Evolutionary conservation across 1,140 invertebrate species (phyloP).

Genomic region (Bombus vancouverensis): DNA sequence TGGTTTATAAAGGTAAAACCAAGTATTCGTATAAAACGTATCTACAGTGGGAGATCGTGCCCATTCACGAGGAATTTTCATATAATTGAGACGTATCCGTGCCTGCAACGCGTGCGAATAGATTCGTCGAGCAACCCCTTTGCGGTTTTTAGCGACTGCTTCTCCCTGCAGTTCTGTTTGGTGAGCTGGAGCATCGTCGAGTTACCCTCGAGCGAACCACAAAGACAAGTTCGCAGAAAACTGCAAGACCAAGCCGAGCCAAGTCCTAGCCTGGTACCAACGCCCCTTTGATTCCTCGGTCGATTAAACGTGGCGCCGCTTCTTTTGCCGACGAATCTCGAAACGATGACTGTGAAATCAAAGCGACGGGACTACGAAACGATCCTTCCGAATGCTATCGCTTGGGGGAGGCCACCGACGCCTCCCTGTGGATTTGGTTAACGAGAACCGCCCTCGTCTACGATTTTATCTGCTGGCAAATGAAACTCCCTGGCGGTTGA

Average conservation of each 20-base stretch:
- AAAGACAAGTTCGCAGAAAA: slow-evolving; percentile 42
- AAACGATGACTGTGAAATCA: slow-evolving; percentile 45
- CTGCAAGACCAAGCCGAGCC: slow-evolving; percentile 8
- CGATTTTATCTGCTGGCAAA: slow-evolving; percentile 24
- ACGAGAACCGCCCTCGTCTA: slow-evolving; percentile 34
- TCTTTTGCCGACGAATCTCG: slow-evolving; percentile 39
- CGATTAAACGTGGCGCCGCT: slow-evolving; percentile 55
- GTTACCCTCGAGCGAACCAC: slow-evolving; percentile 50
- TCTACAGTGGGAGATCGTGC: neutral
- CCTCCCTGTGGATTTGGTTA: slow-evolving; percentile 21
- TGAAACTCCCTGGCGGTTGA: slow-evolving; percentile 8
- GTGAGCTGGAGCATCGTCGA: slow-evolving; percentile 48
- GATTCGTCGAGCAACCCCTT: slow-evolving; percentile 37
- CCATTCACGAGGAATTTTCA: too few species aligned
- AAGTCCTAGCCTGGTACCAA: neutral
- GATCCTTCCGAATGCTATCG: neutral
- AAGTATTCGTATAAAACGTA: neutral
- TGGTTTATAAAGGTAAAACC: too few species aligned
- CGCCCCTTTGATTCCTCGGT: slow-evolving; percentile 55
- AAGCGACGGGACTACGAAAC: neutral
- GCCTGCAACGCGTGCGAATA: neutral
- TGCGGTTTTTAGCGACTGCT: slow-evolving; percentile 19
- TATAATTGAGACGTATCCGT: slow-evolving; percentile 20
- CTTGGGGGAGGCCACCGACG: neutral
- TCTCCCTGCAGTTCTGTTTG: slow-evolving; percentile 16